phyloP scores from a whole-genome alignment of 1,140 invertebrate species.

The Drosophila navojoa region DNA sequence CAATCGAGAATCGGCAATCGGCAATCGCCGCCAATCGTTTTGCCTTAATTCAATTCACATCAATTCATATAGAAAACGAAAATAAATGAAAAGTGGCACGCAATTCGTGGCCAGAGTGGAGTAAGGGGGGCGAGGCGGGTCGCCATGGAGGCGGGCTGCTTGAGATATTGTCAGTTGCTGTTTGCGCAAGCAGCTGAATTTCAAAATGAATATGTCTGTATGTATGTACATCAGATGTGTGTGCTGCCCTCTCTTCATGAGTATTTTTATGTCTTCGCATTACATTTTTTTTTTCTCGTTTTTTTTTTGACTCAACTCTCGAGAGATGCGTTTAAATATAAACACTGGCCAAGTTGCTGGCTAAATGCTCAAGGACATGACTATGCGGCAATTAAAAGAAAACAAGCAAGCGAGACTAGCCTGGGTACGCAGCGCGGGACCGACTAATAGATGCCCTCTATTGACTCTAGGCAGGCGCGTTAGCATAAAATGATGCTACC shows the following conservation, averaged over 20 bases:
- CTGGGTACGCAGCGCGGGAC: not conserved
- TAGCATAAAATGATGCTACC: not conserved
- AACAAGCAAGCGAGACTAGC: conserved; percentile 6
- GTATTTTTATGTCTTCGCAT: conserved; percentile 18
- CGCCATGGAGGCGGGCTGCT: not conserved
- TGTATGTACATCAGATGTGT: conserved; percentile 7
- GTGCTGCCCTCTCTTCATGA: not conserved
- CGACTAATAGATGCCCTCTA: not conserved
- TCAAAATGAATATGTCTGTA: conserved; percentile 11
- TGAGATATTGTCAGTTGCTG: conserved; percentile 9
- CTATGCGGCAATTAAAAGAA: conserved; percentile 49
- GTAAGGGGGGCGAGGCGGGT: not conserved
- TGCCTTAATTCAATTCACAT: conserved; percentile 68
- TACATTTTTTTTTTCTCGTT: conserved; percentile 27
- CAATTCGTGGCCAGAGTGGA: conserved; percentile 11
- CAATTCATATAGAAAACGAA: conserved; percentile 42
- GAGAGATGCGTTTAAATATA: conserved; percentile 74
- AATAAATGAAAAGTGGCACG: conserved; percentile 23
- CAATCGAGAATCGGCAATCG: not conserved
- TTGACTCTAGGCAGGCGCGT: not conserved
- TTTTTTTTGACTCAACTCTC: conserved; percentile 17
- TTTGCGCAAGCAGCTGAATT: conserved; percentile 15
- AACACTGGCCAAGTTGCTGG: conserved; percentile 40
- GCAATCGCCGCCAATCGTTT: conserved; percentile 24
- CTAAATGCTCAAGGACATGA: conserved; percentile 47